Evolutionary conservation across 2,888 invertebrate genomes (phyloP), one percentile per base, ranked within the genome.

Genomic region (Silvanus unidentatus): DNA sequence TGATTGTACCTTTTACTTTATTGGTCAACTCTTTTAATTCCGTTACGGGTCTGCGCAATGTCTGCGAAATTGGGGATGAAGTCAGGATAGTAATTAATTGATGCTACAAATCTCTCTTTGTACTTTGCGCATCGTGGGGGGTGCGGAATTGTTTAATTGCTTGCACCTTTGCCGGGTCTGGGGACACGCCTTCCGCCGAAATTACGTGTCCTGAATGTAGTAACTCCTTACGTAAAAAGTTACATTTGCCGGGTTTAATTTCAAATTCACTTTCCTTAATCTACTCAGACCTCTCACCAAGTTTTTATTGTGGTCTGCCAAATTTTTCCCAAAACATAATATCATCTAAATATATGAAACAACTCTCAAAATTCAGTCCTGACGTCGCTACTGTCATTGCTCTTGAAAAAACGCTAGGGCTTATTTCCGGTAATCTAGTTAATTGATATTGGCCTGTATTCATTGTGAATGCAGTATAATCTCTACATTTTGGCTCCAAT

Each of bases 381-480:
- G 35, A 35, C 35, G 11, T 35, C 11, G 35, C 35, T 9, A 35
- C 13, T 6, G 9, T 48, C 50, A 50, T 50, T 28, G 41, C 27
- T 38, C 44, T 14, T 16, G 46, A 55, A 47, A 58, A 58, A 30
- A 45, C 30, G 46, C 47, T 53, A 14, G 52, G 49, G 40, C 47
- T 51, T 30, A 41, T 51, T 47, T 57, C 56, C 14, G 52, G 51
- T 27, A 55, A 35, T 38, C 54, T 45, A 32, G 27, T 55, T 50
- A 57, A 53, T 46, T 58, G 55, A 44, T 44, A 60, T 37, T 60
- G 59, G 22, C 56, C n/a, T n/a, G n/a, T n/a, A n/a, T n/a, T n/a
- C n/a, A n/a, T n/a, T n/a, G n/a, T n/a, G n/a, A n/a, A n/a, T n/a
- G n/a, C n/a, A n/a, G n/a, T 50, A n/a, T n/a, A n/a, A n/a, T n/a